Evolutionary conservation across 2,113 vertebrate species (phyloP).

Genomic region (Pagrus major): DNA sequence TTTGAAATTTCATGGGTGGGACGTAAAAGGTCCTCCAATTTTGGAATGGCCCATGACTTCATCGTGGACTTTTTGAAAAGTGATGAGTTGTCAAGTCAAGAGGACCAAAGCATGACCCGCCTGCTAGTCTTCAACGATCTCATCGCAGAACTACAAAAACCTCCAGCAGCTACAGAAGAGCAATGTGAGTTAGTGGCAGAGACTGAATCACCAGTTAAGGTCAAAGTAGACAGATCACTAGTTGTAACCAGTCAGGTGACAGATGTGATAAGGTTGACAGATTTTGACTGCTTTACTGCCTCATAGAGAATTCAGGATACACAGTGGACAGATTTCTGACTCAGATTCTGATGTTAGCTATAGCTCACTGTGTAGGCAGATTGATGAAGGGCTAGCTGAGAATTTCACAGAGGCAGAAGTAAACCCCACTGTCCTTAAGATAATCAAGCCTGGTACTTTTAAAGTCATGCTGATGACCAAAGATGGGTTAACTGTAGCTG

Average conservation of each 20-base stretch:
- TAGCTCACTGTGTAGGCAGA: constrained; percentile 32
- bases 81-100: not conserved
- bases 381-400: constrained; percentile 27
- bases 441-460: constrained; percentile 41
- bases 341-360: constrained; percentile 36
- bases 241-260: not conserved
- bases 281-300: constrained; percentile 31
- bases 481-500: constrained; percentile 30
- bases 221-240: not conserved
- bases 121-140: not conserved
- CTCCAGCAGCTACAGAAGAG: not conserved
- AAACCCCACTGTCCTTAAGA: constrained; percentile 27
- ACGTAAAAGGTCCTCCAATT: too few species aligned
- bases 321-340: constrained; percentile 45
- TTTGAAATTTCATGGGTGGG: too few species aligned
- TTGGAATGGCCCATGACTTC: too few species aligned
- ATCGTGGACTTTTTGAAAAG: constrained; percentile 5
- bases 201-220: not conserved
- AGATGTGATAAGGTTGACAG: constrained; percentile 20
- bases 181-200: not conserved
- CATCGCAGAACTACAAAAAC: constrained; percentile 3
- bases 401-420: constrained; percentile 39
- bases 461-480: constrained; percentile 49
- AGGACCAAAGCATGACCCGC: not conserved
- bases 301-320: constrained; percentile 40